Evolutionary conservation across 1,140 invertebrate genomes (phyloP).

Genomic region (Lordiphosa stackelbergi): DNA sequence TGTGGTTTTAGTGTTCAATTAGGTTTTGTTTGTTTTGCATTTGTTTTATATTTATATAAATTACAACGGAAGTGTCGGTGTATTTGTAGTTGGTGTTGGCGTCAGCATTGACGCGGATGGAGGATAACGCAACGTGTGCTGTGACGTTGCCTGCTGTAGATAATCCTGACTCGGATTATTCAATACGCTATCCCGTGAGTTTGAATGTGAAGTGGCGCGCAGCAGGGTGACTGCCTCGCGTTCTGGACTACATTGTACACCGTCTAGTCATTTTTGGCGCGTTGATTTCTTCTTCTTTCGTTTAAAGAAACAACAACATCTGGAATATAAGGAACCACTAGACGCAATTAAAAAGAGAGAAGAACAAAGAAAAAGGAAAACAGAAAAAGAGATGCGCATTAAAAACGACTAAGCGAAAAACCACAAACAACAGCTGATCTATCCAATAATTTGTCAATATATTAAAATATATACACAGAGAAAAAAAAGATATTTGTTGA

Average conservation of each 20-base stretch:
- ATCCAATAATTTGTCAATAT: conserved; percentile 67
- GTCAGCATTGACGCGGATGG: conserved; percentile 77
- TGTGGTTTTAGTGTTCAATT: conserved; percentile 39
- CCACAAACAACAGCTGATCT: conserved; percentile 47
- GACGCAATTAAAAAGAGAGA: conserved; percentile 61
- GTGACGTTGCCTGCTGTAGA: conserved; percentile 77
- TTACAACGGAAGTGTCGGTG: conserved; percentile 78
- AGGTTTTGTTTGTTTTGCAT: conserved; percentile 14
- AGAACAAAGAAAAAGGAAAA: conserved; percentile 40
- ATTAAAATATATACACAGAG: no score
- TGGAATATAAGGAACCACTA: conserved; percentile 80
- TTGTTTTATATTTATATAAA: conserved; percentile 64
- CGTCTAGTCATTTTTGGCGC: conserved; percentile 78
- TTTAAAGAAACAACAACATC: conserved; percentile 98
- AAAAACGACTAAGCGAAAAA: conserved; percentile 77
- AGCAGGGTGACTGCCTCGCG: conserved; percentile 83
- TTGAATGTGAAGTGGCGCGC: conserved; percentile 83
- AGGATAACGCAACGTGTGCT: conserved; percentile 78
- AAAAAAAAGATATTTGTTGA: no score
- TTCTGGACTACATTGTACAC: conserved; percentile 79
- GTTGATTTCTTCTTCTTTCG: conserved; percentile 95
- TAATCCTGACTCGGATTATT: conserved; percentile 78
- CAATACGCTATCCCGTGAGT: conserved; percentile 83
- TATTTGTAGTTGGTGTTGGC: conserved; percentile 78
- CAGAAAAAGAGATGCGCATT: conserved; percentile 48